phyloP scores from a whole-genome alignment of 2,888 invertebrate genomes.

The Uloborus plumipes region DNA sequence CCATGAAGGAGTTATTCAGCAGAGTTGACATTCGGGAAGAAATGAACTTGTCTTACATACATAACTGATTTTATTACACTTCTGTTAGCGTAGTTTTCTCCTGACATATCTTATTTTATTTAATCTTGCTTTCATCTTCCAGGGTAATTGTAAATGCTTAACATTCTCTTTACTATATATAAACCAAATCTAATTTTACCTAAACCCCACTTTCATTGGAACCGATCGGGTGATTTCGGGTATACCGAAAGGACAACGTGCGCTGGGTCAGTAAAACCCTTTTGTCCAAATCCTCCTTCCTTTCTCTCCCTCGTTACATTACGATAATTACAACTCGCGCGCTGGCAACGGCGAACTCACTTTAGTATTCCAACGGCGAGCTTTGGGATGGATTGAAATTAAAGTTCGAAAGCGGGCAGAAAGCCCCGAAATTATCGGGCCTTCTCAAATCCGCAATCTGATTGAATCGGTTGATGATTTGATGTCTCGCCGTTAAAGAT shows the following conservation, averaged over 20 bases:
- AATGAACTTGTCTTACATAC: too few relatives aligned
- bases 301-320: slow-evolving; percentile 38
- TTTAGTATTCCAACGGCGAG: slow-evolving; percentile 42
- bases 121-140: too few relatives aligned
- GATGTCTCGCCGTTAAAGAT: slow-evolving; percentile 28
- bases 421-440: slow-evolving; percentile 13
- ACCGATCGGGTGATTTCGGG: slow-evolving; percentile 29
- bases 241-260: slow-evolving; percentile 32
- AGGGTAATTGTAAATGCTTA: too few relatives aligned
- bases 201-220: slow-evolving; percentile 30
- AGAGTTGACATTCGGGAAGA: too few relatives aligned
- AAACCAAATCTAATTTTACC: slow-evolving; percentile 44
- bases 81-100: too few relatives aligned
- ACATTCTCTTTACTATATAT: slow-evolving; percentile 2
- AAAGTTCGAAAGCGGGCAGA: slow-evolving; percentile 46
- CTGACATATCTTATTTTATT: too few relatives aligned
- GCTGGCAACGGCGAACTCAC: background rate
- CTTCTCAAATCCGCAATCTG: slow-evolving; percentile 46
- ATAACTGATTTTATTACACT: too few relatives aligned
- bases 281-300: slow-evolving; percentile 28
- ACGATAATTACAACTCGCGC: slow-evolving; percentile 45
- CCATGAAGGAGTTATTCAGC: too few relatives aligned
- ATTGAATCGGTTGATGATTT: slow-evolving; percentile 48
- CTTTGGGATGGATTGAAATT: slow-evolving; percentile 47
- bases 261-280: slow-evolving; percentile 41